Percentiles rank a stretch among this genome's conserved stretches.
Conservation (phyloP, 2,888 invertebrate species). For the Cerastis leucographa region DNA sequence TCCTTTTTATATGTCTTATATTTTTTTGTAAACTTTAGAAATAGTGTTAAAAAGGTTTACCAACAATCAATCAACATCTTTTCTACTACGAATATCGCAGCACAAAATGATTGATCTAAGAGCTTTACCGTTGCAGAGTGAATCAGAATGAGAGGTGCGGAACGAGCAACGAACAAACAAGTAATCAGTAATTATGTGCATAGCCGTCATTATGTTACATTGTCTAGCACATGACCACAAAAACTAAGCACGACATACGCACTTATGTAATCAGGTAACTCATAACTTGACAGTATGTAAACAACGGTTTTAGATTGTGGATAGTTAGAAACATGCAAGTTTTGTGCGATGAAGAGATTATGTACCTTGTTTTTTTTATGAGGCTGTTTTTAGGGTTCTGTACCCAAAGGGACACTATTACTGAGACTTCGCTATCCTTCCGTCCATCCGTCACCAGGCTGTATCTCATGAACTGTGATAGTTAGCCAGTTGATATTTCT, state of each 20-base stretch:
- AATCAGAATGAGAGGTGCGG: conserved; percentile 65
- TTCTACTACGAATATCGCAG: conserved; percentile 18
- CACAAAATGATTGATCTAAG: conserved; percentile 17
- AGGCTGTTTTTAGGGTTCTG: too few relatives aligned
- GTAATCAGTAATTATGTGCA: conserved; percentile 58
- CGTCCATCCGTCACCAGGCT: too few relatives aligned
- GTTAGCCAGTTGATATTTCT: too few relatives aligned
- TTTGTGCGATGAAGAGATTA: background rate
- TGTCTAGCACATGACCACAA: conserved; percentile 54
- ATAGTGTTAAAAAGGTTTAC: background rate
- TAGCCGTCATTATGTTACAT: conserved; percentile 45
- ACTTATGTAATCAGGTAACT: conserved; percentile 59
- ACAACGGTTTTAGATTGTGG: conserved; percentile 44
- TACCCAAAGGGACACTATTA: too few relatives aligned
- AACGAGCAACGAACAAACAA: conserved; percentile 60
- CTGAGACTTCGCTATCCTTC: too few relatives aligned
- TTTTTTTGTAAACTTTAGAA: background rate
- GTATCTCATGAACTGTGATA: too few relatives aligned
- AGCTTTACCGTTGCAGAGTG: conserved; percentile 52
- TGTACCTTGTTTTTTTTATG: background rate
- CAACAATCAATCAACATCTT: conserved; percentile 21
- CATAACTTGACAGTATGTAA: conserved; percentile 40
- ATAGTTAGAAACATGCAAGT: conserved; percentile 7
- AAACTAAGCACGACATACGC: conserved; percentile 47
- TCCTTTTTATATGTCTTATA: background rate